Conservation (phyloP, 2,888 invertebrate genomes). For the Morinoia aosen region DNA sequence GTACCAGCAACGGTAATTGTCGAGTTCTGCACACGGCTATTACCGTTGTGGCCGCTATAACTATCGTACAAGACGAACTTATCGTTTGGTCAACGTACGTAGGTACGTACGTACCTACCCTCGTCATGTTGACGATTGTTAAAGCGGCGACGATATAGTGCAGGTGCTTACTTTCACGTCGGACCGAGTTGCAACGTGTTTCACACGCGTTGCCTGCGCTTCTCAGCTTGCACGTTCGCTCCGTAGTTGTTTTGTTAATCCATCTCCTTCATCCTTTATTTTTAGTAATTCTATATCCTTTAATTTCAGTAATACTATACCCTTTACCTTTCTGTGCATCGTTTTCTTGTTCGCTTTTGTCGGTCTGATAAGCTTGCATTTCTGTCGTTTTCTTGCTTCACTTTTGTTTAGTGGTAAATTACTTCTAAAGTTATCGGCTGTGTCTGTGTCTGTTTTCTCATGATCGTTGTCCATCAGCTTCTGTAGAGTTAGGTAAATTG, state of each 20-base stretch:
- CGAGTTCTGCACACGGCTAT: neutral
- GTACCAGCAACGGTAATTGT: neutral
- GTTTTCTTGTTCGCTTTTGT: neutral
- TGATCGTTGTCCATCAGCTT: neutral
- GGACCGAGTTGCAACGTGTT: neutral
- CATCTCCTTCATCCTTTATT: too few relatives aligned
- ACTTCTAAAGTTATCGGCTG: neutral
- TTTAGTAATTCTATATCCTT: neutral
- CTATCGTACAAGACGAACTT: neutral
- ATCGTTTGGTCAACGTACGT: neutral
- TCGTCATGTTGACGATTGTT: neutral
- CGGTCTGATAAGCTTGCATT: neutral
- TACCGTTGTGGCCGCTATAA: neutral
- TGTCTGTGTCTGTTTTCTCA: neutral
- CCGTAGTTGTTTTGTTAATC: neutral
- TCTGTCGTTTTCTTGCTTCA: neutral
- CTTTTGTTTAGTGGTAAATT: neutral
- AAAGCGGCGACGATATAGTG: neutral
- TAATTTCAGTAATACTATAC: neutral
- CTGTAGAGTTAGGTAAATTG: neutral
- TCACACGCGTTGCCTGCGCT: neutral
- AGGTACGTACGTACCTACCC: neutral
- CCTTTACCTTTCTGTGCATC: neutral
- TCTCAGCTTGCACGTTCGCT: neutral
- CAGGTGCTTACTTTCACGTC: too few relatives aligned